A percentile compares a stretch with the other conserved stretches of the same genome.
These are phyloP conservation scores for Peribatodes rhomboidaria DNA, from an alignment of 2,888 invertebrate species.

Conservation along the genomic window DNA sequence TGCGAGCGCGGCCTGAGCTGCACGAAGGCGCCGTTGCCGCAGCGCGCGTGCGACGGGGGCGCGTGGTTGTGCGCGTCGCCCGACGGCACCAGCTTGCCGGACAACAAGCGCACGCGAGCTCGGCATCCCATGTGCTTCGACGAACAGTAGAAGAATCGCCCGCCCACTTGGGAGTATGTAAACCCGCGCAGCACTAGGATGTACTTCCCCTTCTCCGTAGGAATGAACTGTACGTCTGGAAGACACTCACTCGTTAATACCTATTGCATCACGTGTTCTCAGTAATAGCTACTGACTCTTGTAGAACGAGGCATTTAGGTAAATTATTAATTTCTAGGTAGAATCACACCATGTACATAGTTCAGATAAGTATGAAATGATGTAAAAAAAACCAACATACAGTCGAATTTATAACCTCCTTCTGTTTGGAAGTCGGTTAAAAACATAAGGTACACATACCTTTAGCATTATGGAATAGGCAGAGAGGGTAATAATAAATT, in stretches of 20 bases:
- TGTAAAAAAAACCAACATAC: too few relatives aligned
- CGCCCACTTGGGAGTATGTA: conserved; percentile 83
- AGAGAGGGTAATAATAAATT: not conserved
- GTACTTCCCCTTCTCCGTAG: conserved; percentile 83
- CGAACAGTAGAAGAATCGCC: conserved; percentile 83
- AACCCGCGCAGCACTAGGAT: conserved; percentile 80
- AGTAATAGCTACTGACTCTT: too few relatives aligned
- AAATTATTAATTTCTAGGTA: too few relatives aligned
- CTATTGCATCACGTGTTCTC: not conserved
- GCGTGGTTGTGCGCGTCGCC: conserved; percentile 79
- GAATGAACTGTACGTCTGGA: conserved; percentile 83
- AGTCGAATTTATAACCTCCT: too few relatives aligned
- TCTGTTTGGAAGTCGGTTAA: too few relatives aligned
- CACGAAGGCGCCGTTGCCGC: conserved; percentile 81
- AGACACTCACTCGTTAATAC: conserved; percentile 54
- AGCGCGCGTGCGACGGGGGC: conserved; percentile 81
- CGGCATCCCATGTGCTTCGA: conserved; percentile 83
- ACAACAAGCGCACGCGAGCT: conserved; percentile 74
- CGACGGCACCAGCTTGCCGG: conserved; percentile 75
- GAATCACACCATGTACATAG: too few relatives aligned
- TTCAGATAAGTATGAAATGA: too few relatives aligned
- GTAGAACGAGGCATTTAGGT: too few relatives aligned
- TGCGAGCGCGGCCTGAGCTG: conserved; percentile 72
- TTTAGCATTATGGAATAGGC: not conserved
- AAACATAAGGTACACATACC: too few relatives aligned